phyloP scores from a whole-genome alignment of 1,140 invertebrate genomes.

The Latrodectus geometricus region DNA sequence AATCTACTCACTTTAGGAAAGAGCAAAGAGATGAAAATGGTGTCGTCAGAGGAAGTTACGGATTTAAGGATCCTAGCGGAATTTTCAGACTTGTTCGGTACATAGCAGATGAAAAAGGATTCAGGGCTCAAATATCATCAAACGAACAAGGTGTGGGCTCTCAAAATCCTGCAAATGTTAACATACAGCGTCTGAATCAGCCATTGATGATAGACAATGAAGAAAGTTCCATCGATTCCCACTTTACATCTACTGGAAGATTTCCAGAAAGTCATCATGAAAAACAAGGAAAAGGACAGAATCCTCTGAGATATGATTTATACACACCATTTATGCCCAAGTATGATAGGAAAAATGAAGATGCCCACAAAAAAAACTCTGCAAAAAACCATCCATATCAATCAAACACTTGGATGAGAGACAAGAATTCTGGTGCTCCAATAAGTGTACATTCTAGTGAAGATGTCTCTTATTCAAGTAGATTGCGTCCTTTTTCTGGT shows the following conservation, averaged over 20 bases:
- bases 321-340: background rate
- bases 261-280: background rate
- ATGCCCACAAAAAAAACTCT: background rate
- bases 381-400: background rate
- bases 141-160: slow-evolving; percentile 44
- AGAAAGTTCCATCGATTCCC: background rate
- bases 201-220: background rate
- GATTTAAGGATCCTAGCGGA: slow-evolving; percentile 36
- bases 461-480: background rate
- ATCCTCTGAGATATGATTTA: background rate
- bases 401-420: background rate
- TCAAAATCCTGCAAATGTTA: slow-evolving; percentile 38
- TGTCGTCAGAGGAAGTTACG: slow-evolving; percentile 52
- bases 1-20: slow-evolving; percentile 45
- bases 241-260: background rate
- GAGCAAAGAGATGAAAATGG: slow-evolving; percentile 41
- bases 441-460: background rate
- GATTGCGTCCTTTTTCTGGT: background rate
- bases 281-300: background rate
- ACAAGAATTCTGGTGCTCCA: background rate
- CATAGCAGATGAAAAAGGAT: slow-evolving; percentile 51
- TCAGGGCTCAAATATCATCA: slow-evolving; percentile 42
- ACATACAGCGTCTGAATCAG: background rate
- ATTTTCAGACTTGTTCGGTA: slow-evolving; percentile 31
- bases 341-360: background rate